phyloP scores from a whole-genome alignment of 2,888 invertebrate species.

The Agrotis clavis region DNA sequence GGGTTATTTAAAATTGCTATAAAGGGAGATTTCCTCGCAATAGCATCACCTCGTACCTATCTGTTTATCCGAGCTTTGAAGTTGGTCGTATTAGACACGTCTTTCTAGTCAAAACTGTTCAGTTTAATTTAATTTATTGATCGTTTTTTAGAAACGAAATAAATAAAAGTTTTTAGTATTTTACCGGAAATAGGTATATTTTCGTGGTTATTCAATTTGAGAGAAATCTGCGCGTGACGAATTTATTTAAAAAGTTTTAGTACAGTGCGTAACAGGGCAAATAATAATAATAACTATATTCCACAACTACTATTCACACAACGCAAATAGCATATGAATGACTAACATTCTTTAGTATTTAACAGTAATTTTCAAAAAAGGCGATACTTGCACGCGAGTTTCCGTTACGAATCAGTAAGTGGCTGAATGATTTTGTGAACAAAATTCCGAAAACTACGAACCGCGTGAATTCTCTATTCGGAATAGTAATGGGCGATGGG shows the following conservation, averaged over 20 bases:
- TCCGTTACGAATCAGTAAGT: neutral
- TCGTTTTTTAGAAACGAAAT: neutral
- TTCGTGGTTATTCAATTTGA: neutral
- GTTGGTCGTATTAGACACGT: conserved; percentile 8
- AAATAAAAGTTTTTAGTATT: neutral
- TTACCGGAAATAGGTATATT: neutral
- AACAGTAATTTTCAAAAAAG: neutral
- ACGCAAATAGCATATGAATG: neutral
- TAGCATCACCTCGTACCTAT: neutral
- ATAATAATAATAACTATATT: too few relatives aligned
- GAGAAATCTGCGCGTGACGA: neutral
- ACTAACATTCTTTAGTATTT: too few relatives aligned
- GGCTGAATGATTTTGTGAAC: neutral
- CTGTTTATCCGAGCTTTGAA: conserved; percentile 11
- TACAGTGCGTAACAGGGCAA: too few relatives aligned
- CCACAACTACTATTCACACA: too few relatives aligned
- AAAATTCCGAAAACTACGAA: neutral
- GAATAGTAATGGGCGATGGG: neutral
- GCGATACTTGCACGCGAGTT: neutral
- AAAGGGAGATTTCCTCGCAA: neutral
- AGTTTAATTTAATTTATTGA: neutral
- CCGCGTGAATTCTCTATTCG: neutral
- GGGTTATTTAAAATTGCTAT: neutral
- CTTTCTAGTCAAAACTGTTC: conserved; percentile 11
- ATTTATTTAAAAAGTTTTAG: neutral